These are phyloP conservation scores for Phylloscopus trochilus DNA, from an alignment of 2,113 vertebrate species.

Conservation along the genomic window DNA sequence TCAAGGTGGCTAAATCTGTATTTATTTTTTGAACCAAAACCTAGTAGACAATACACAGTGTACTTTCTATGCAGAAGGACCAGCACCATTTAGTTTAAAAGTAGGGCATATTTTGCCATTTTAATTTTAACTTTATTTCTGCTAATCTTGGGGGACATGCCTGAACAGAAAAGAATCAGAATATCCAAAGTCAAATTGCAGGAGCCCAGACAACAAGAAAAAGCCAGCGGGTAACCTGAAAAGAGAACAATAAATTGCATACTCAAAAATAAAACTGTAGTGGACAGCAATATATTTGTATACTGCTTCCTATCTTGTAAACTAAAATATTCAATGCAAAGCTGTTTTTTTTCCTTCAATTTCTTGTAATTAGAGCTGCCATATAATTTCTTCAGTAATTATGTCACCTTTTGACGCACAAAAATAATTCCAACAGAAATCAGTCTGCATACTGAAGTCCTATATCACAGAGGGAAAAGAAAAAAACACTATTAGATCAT, in stretches of 20 bases:
- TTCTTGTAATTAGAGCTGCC: conserved; percentile 23
- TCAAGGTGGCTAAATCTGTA: neutral
- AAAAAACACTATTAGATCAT: conserved; percentile 58
- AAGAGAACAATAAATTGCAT: conserved; percentile 7
- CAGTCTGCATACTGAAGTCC: conserved; percentile 58
- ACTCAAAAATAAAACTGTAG: neutral
- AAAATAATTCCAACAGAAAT: conserved; percentile 59
- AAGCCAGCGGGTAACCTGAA: conserved; percentile 35
- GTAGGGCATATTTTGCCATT: conserved; percentile 1
- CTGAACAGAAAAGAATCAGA: neutral
- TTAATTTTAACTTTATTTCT: conserved; percentile 17
- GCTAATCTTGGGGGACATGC: neutral
- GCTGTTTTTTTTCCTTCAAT: neutral
- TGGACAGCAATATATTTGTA: neutral
- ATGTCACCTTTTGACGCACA: conserved; percentile 59
- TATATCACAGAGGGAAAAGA: conserved; percentile 49
- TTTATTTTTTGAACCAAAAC: neutral
- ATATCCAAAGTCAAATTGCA: neutral
- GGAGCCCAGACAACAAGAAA: conserved; percentile 4
- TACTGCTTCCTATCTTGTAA: conserved; percentile 6
- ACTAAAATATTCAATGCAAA: conserved; percentile 10
- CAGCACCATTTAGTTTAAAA: neutral
- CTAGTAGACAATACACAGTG: neutral
- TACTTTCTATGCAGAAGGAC: neutral
- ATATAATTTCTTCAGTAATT: conserved; percentile 55